Evolutionary conservation across 2,888 invertebrate species (phyloP), one percentile per base, ranked within the genome.

Genomic region (Thera obeliscata): DNA sequence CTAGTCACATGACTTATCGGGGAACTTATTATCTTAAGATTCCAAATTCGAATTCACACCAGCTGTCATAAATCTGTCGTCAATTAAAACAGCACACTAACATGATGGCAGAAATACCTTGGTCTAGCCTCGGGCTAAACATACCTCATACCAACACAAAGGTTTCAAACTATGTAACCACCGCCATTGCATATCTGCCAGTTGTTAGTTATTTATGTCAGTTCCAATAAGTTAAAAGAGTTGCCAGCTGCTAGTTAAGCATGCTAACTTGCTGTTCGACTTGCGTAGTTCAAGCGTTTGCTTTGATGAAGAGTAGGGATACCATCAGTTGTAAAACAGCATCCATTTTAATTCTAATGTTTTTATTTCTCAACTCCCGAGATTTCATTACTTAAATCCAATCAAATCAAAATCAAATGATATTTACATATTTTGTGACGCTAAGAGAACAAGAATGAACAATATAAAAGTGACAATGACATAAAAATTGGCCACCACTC

Each of bases 191-290:
- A 60, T 66, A 69, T 62, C 56, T 60, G 58, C 66, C 56, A 63
- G 69, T 66, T 63, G 58, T 62, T 55, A 65, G 68, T 75, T 72
- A 73, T 73, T 72, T 73, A 74, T 72, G 73, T 69, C 72, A 72
- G 69, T 70, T 59, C 63, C 67, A 71, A 75, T 75, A 74, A 75
- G 64, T 75, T 68, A 71, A 69, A 72, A 69, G 70, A 71, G 71
- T 67, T 69, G 69, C 66, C 71, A 71, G 69, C 69, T 71, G 72
- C 66, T 75, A 72, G 70, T 71, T 75, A 71, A 70, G 70, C 67
- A 73, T 69, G 69, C 70, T 69, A 74, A 64, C 61, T 71, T 66
- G 70, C 48, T 66, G 70, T 70, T 65, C 64, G 67, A 65, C 67
- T 62, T 64, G 55, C 64, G 70, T 62, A 64, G 64, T 49, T 61